These are phyloP conservation scores for Antechinus stuartii DNA, from an alignment of 2,113 vertebrate species.

Conservation along the genomic window DNA sequence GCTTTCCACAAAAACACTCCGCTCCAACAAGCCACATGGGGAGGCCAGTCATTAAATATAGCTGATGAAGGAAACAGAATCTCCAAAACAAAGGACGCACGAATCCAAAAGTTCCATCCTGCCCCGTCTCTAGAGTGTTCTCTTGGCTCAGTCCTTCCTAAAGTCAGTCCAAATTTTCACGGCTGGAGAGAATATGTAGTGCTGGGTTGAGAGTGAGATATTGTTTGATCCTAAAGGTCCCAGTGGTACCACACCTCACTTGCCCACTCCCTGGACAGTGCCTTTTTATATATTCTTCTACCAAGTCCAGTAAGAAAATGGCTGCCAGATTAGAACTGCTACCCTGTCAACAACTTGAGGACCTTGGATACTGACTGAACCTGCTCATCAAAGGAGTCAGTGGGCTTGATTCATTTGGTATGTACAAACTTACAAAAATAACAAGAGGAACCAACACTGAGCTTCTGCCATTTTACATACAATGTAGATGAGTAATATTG, in stretches of 20 bases:
- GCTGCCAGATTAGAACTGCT: neutral
- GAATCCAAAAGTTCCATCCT: slow-evolving; percentile 72
- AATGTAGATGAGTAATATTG: neutral
- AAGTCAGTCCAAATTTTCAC: slow-evolving; percentile 51
- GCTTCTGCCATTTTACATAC: neutral
- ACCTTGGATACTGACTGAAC: neutral
- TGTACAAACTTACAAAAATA: neutral
- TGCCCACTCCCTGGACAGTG: neutral
- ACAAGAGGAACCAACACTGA: neutral
- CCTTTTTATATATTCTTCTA: neutral
- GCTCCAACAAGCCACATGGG: slow-evolving; percentile 30
- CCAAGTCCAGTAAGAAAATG: neutral
- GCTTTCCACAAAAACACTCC: slow-evolving; percentile 60
- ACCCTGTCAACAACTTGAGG: neutral
- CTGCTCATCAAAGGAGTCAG: neutral
- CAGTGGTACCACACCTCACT: neutral
- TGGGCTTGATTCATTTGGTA: neutral
- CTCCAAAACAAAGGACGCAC: slow-evolving; percentile 72
- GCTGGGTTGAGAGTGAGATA: neutral
- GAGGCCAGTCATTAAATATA: slow-evolving; percentile 71
- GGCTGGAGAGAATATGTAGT: slow-evolving; percentile 9
- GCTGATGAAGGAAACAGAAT: slow-evolving; percentile 70
- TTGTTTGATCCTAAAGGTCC: neutral
- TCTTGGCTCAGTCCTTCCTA: slow-evolving; percentile 63
- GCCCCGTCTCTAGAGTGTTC: slow-evolving; percentile 66